Evolutionary conservation across 2,888 invertebrate species (phyloP).

Genomic region (Phasia obesa): DNA sequence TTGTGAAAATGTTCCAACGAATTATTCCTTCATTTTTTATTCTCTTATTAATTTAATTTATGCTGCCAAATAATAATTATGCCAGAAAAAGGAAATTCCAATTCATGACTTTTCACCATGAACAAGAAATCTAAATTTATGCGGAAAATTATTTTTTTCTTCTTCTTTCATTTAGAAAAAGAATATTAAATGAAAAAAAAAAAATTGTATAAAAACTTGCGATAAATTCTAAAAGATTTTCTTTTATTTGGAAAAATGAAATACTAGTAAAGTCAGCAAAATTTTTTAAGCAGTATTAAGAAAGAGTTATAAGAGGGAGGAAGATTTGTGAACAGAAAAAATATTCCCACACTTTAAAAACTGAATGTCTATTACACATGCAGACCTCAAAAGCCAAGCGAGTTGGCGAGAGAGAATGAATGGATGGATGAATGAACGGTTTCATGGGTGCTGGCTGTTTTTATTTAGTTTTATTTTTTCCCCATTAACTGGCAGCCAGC

Average conservation of each 20-base stretch:
- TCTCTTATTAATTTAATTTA: constrained; percentile 11
- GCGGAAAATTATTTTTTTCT: constrained; percentile 33
- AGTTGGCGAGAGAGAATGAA: constrained; percentile 31
- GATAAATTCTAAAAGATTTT: constrained; percentile 60
- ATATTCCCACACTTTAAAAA: constrained; percentile 69
- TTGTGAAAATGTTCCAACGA: background rate
- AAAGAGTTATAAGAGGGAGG: constrained; percentile 10
- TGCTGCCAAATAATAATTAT: constrained; percentile 50
- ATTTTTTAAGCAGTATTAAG: background rate
- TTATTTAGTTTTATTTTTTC: constrained; percentile 42
- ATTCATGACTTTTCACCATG: constrained; percentile 44
- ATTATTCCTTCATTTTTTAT: background rate
- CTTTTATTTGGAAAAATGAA: constrained; percentile 45
- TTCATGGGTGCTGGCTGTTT: constrained; percentile 35
- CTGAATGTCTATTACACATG: constrained; percentile 50
- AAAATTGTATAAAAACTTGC: constrained; percentile 17
- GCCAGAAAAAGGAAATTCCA: constrained; percentile 36
- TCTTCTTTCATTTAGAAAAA: constrained; percentile 34
- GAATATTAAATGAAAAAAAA: constrained; percentile 10
- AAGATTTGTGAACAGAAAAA: constrained; percentile 18
- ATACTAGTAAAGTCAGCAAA: constrained; percentile 7
- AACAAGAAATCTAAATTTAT: constrained; percentile 29
- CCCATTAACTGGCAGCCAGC: constrained; percentile 27
- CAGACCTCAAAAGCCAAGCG: constrained; percentile 45
- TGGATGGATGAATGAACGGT: constrained; percentile 24